Conservation (phyloP, 2,888 invertebrate species). For the Antheraea yamamai region DNA sequence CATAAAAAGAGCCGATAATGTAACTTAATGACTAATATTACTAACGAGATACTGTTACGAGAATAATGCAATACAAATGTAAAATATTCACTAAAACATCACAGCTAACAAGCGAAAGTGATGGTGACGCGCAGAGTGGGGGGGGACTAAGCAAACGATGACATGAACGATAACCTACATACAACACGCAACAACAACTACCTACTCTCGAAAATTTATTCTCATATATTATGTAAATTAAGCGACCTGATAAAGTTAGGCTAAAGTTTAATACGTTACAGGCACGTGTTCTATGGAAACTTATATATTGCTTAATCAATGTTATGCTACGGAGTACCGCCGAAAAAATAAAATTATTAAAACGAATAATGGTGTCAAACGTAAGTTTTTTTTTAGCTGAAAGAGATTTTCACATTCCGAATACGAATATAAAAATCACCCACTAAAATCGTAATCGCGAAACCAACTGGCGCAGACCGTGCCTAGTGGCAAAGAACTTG, state of each 20-base stretch:
- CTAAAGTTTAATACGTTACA: not conserved
- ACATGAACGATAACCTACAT: slow-evolving; percentile 65
- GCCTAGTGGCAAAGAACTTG: slow-evolving; percentile 76
- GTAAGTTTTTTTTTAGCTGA: slow-evolving; percentile 57
- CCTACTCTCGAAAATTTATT: not conserved
- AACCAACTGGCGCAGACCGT: slow-evolving; percentile 63
- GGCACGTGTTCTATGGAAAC: not conserved
- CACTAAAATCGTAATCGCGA: slow-evolving; percentile 68
- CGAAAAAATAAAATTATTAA: not conserved
- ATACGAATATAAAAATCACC: slow-evolving; percentile 74
- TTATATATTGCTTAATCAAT: not conserved
- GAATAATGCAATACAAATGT: slow-evolving; percentile 55
- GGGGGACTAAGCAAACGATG: slow-evolving; percentile 62
- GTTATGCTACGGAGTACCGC: not conserved
- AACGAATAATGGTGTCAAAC: not conserved
- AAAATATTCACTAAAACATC: slow-evolving; percentile 69
- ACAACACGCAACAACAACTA: slow-evolving; percentile 41
- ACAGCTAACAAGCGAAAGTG: slow-evolving; percentile 75
- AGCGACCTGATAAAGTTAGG: not conserved
- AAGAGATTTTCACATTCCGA: slow-evolving; percentile 76
- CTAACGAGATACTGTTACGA: slow-evolving; percentile 57
- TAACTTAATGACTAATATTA: slow-evolving; percentile 67
- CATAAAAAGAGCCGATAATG: slow-evolving; percentile 55
- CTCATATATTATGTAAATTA: slow-evolving; percentile 6
- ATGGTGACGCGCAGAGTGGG: slow-evolving; percentile 55